Evolutionary conservation across 2,797 vertebrate species (phyloP).

Genomic region (Octomys mimax): DNA sequence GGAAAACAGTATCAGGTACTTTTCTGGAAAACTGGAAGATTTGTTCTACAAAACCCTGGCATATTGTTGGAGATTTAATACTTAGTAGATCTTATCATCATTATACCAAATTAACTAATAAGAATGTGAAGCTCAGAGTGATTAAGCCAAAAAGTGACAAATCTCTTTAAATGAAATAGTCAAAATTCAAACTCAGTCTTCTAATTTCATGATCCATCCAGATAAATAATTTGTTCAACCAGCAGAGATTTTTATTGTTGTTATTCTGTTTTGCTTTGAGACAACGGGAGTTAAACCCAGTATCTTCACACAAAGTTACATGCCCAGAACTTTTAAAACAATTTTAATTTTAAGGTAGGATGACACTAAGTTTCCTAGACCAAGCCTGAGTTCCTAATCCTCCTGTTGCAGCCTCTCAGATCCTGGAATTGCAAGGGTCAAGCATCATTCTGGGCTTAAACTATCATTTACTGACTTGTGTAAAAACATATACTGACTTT

Average conservation of each 20-base stretch:
- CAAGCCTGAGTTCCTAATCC: not conserved
- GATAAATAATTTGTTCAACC: not conserved
- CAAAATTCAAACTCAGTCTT: not conserved
- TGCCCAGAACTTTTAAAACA: not conserved
- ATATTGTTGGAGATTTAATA: not conserved
- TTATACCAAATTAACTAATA: not conserved
- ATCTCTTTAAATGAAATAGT: not conserved
- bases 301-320: not conserved
- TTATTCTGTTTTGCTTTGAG: not conserved
- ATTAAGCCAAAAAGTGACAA: not conserved
- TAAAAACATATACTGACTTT: constrained; percentile 91
- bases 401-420: not conserved
- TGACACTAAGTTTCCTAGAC: not conserved
- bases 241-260: not conserved
- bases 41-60: not conserved
- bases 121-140: not conserved
- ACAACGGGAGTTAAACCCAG: not conserved
- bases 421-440: not conserved
- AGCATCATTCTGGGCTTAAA: not conserved
- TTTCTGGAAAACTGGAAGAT: not conserved
- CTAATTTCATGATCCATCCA: not conserved
- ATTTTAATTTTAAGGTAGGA: not conserved
- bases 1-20: not conserved
- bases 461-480: not conserved
- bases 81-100: not conserved